These are phyloP conservation scores for Aleiodes leptofemur DNA, from an alignment of 2,888 invertebrate species.

Conservation along the genomic window DNA sequence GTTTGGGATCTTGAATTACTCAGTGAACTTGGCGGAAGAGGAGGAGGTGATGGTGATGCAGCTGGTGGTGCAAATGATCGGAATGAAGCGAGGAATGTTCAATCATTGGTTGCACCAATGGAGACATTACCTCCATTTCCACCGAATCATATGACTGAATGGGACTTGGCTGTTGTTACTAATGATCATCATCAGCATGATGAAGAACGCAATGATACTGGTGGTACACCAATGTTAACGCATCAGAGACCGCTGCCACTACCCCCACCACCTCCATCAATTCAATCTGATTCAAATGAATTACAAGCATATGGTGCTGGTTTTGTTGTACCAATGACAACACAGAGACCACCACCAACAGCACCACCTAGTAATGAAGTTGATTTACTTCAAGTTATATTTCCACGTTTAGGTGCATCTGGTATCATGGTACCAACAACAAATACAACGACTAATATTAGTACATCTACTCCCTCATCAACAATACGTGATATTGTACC, in stretches of 20 bases:
- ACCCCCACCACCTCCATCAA: conserved; percentile 60
- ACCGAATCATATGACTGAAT: conserved; percentile 60
- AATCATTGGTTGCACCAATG: conserved; percentile 55
- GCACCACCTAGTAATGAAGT: conserved; percentile 73
- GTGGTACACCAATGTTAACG: conserved; percentile 50
- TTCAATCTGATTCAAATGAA: no score
- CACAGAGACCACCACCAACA: conserved; percentile 48
- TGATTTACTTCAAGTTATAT: conserved; percentile 64
- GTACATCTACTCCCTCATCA: conserved; percentile 54
- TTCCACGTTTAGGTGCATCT: conserved; percentile 58
- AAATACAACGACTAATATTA: conserved; percentile 39
- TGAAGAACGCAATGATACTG: conserved; percentile 46
- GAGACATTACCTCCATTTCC: conserved; percentile 67
- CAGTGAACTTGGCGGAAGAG: conserved; percentile 42
- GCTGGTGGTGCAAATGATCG: conserved; percentile 50
- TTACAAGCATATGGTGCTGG: background rate
- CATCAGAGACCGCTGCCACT: conserved; percentile 65
- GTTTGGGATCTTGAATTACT: conserved; percentile 59
- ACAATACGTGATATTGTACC: conserved; percentile 69
- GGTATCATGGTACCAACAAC: conserved; percentile 54
- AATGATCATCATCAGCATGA: conserved; percentile 65
- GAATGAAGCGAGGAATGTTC: conserved; percentile 51
- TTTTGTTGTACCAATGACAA: background rate
- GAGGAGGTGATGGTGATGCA: conserved; percentile 46
- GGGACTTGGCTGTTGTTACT: conserved; percentile 67